A percentile compares a stretch with the other conserved stretches of the same genome.
Conservation (phyloP, 2,888 invertebrate genomes). For the Lepidochitona cinerea region DNA sequence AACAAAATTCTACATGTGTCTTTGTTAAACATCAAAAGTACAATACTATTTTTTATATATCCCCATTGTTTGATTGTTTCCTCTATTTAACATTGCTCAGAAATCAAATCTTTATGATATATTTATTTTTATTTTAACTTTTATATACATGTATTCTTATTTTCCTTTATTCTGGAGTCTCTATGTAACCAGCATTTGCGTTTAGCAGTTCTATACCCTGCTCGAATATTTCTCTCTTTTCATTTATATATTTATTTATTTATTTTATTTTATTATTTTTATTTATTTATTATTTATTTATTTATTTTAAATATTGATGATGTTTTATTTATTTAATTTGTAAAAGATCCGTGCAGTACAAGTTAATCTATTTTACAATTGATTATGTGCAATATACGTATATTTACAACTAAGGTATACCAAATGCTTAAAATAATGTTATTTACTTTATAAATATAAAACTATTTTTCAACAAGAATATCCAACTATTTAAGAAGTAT, state of each 20-base stretch:
- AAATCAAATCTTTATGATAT: neutral
- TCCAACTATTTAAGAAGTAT: too few relatives aligned
- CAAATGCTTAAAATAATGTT: too few relatives aligned
- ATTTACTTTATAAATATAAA: too few relatives aligned
- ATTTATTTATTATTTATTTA: neutral
- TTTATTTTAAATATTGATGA: neutral
- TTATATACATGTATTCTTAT: neutral
- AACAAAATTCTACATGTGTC: neutral
- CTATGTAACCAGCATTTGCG: neutral
- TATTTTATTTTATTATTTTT: neutral
- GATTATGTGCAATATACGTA: too few relatives aligned
- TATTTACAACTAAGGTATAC: too few relatives aligned
- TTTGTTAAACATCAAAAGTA: neutral
- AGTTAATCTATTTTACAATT: too few relatives aligned
- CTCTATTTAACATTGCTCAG: neutral
- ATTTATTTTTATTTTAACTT: neutral
- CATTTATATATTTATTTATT: neutral
- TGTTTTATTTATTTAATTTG: neutral
- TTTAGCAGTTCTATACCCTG: neutral
- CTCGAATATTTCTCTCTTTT: neutral
- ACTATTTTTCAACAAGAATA: too few relatives aligned
- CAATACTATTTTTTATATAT: neutral
- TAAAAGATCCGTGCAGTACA: too few relatives aligned
- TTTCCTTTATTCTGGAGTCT: neutral
- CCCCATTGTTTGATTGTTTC: neutral